A percentile compares a stretch with the other conserved stretches of the same genome.
Evolutionary conservation across 2,797 vertebrate genomes (phyloP).

Genomic region (Acanthis flammea): DNA sequence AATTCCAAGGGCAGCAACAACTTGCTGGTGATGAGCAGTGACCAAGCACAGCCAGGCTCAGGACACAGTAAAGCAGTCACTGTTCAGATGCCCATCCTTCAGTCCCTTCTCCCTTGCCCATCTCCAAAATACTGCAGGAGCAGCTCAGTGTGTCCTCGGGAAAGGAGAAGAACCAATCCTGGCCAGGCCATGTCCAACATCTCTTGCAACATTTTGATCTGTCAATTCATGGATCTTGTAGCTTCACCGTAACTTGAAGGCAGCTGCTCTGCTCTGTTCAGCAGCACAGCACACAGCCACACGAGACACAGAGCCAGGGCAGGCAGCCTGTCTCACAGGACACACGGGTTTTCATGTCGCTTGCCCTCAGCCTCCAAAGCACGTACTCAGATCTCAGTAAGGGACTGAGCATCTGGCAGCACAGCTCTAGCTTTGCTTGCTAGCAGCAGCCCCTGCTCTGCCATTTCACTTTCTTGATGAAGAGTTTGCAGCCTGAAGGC

Average conservation of each 20-base stretch:
- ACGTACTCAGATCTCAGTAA: not conserved
- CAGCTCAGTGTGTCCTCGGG: not conserved
- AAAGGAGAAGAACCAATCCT: not conserved
- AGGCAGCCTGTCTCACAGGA: not conserved
- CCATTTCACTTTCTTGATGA: not conserved
- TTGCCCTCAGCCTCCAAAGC: not conserved
- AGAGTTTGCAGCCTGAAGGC: slow-evolving; percentile 26
- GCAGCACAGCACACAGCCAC: not conserved
- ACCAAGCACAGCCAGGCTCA: not conserved
- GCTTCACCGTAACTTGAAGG: not conserved
- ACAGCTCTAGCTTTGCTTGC: not conserved
- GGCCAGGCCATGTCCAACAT: not conserved
- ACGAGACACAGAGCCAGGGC: not conserved
- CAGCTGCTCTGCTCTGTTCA: not conserved
- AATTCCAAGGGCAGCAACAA: not conserved
- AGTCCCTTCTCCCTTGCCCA: not conserved
- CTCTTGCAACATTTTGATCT: not conserved
- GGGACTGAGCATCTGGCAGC: not conserved
- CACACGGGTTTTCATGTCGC: not conserved
- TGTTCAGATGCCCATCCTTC: not conserved
- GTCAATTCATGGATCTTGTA: not conserved
- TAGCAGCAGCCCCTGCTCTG: not conserved
- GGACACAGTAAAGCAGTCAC: not conserved
- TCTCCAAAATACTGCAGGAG: not conserved
- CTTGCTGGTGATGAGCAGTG: not conserved